Conservation (phyloP, 2,888 invertebrate species). For the Anticlea derivata region DNA sequence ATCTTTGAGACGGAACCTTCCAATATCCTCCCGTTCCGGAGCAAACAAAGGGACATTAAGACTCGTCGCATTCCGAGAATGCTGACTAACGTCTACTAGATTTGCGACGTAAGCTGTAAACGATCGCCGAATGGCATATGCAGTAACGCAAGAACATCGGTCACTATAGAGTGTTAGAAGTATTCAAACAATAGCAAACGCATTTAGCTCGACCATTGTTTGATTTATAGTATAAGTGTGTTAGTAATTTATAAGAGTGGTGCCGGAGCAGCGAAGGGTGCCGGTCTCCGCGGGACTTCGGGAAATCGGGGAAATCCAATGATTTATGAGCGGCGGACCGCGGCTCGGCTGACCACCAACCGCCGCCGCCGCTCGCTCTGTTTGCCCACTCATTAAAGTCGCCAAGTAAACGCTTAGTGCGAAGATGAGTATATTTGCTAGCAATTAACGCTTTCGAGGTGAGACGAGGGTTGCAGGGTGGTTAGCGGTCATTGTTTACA, state of each 20-base stretch:
- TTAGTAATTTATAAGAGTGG: conserved; percentile 82
- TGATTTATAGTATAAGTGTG: conserved; percentile 81
- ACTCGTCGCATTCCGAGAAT: conserved; percentile 57
- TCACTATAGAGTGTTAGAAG: conserved; percentile 61
- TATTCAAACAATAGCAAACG: conserved; percentile 81
- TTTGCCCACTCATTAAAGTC: conserved; percentile 82
- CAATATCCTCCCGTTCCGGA: conserved; percentile 70
- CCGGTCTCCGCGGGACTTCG: conserved; percentile 62
- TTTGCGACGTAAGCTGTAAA: conserved; percentile 43
- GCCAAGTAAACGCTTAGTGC: conserved; percentile 78
- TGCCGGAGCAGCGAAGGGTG: conserved; percentile 63
- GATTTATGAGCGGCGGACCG: conserved; percentile 75
- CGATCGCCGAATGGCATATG: conserved; percentile 57
- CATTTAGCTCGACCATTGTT: conserved; percentile 77
- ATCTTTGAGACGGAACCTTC: conserved; percentile 60
- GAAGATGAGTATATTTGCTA: conserved; percentile 82
- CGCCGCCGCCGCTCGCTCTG: conserved; percentile 58
- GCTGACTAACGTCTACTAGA: conserved; percentile 63
- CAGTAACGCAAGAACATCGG: conserved; percentile 50
- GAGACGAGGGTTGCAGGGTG: conserved; percentile 73
- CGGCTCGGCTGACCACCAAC: conserved; percentile 67
- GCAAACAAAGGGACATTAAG: conserved; percentile 63
- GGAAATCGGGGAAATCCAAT: conserved; percentile 80
- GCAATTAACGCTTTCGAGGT: conserved; percentile 79
- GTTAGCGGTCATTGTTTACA: conserved; percentile 62